Percentiles rank a stretch among this genome's conserved stretches.
These are phyloP conservation scores for Rana temporaria DNA, from an alignment of 2,113 vertebrate genomes.

Conservation along the genomic window DNA sequence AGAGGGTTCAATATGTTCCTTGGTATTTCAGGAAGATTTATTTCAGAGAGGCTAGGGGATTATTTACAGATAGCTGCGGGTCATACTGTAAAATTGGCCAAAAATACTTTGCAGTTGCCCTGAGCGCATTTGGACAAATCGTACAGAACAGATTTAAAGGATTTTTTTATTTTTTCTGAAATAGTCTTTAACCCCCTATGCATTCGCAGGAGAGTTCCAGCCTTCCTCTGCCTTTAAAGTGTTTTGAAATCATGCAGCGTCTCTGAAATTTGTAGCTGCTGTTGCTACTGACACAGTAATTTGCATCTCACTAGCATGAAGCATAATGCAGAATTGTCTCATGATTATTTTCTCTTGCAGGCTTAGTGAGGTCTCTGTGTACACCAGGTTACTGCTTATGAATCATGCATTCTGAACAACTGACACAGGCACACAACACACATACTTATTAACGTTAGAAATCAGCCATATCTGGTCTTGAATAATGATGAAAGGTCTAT, in stretches of 20 bases:
- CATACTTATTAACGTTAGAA: conserved; percentile 71
- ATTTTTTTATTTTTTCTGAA: conserved; percentile 5
- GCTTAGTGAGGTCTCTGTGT: conserved; percentile 59
- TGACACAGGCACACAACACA: conserved; percentile 63
- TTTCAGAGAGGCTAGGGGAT: conserved; percentile 48
- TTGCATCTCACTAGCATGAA: conserved; percentile 29
- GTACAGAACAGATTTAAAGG: conserved; percentile 22
- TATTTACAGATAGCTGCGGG: conserved; percentile 56
- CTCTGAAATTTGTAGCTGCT: conserved; percentile 48
- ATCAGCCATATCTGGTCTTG: conserved; percentile 65
- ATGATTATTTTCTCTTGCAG: conserved; percentile 53
- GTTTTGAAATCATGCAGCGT: conserved; percentile 27
- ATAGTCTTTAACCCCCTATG: conserved; percentile 35
- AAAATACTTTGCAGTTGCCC: conserved; percentile 50
- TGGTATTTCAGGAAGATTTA: conserved; percentile 54
- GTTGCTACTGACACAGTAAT: conserved; percentile 26
- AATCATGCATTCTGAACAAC: conserved; percentile 63
- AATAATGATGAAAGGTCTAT: conserved; percentile 61
- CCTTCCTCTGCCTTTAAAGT: conserved; percentile 15
- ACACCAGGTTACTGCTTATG: conserved; percentile 58
- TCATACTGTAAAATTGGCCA: conserved; percentile 54
- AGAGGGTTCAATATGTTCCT: conserved; percentile 54
- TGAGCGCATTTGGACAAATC: conserved; percentile 52
- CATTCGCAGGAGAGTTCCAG: not conserved
- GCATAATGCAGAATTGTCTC: conserved; percentile 58